A percentile compares a stretch with the other conserved stretches of the same genome.
Conservation (phyloP, 1,140 invertebrate species). For the Zaprionus davidi region DNA sequence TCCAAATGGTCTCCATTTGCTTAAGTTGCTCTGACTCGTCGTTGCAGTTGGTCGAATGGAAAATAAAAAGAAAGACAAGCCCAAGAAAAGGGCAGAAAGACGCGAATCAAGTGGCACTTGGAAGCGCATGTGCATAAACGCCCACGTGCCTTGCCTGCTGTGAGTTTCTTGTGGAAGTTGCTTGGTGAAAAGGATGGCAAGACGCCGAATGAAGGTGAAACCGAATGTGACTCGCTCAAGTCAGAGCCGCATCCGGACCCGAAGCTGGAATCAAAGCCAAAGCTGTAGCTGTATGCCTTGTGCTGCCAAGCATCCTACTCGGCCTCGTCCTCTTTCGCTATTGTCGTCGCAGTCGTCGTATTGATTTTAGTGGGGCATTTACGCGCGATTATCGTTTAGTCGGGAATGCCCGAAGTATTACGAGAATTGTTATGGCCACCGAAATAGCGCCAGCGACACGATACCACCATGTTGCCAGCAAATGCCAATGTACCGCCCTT, state of each 20-base stretch:
- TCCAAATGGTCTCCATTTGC: constrained; percentile 62
- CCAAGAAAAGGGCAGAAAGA: constrained; percentile 21
- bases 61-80: constrained; percentile 15
- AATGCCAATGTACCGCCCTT: constrained; percentile 36
- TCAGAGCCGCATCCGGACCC: not conserved
- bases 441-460: constrained; percentile 69
- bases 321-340: constrained; percentile 15
- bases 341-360: constrained; percentile 68
- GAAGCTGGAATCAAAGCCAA: not conserved
- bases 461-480: constrained; percentile 63
- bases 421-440: constrained; percentile 80
- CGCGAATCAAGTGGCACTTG: constrained; percentile 18
- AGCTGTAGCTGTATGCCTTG: constrained; percentile 17
- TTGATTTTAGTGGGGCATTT: constrained; percentile 82
- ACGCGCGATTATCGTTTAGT: constrained; percentile 82
- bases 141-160: constrained; percentile 53
- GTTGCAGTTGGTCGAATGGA: not conserved
- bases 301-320: constrained; percentile 13
- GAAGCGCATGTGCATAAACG: constrained; percentile 77
- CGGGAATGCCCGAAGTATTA: constrained; percentile 81
- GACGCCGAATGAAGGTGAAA: constrained; percentile 68
- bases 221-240: constrained; percentile 43
- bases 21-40: constrained; percentile 3
- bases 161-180: not conserved
- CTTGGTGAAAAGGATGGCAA: constrained; percentile 59